Base-by-base conservation (phyloP, 1,140 invertebrate species). In the Pseudomyrmex flavicornis region DNA sequence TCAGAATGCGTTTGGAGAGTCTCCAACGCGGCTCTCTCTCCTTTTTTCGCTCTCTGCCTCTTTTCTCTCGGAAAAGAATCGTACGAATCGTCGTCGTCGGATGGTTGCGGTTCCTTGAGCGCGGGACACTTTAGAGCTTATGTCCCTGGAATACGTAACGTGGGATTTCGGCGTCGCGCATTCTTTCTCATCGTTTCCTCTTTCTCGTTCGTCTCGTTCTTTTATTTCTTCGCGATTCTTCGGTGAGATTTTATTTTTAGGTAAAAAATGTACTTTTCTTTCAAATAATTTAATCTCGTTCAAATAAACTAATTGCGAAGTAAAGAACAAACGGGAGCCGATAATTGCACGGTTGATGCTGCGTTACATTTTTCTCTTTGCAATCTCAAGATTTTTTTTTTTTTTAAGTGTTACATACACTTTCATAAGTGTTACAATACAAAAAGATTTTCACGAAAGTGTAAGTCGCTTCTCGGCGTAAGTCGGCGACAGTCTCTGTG, bases 51-150 rank as follows among this genome's bases (percentile, higher is more conserved):
- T 85, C 73, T 87, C 83, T 77, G 85, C 7, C 79, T 75, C 82
- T 59, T 74, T 83, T 79, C 56, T 85, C 62, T 63, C 66, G 59
- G 86, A 89, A 92, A 93, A 92, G 89, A 92, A 17, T 17, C 91
- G 90, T 93, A 92, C 92, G 92, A 93, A 92, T 93, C 89, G 91
- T 91, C 89, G 91, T 91, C 91, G 85, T 89, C 74, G 90, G 91
- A 92, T 90, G 90, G 87, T 91, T 87, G 89, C 87, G 90, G 77
- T 91, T 92, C 86, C 85, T 86, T 84, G 88, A 92, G 85, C 87
- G 87, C 86, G 87, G 84, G 77, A 90, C 80, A 90, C 88, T 93
- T 93, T 92, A 91, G 91, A 90, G 92, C 90, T 89, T 91, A 92
- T 92, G 92, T 91, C 85, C 82, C 44, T 75, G 87, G 92, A 93